Percentiles rank a stretch among this genome's conserved stretches.
Evolutionary conservation across 2,113 vertebrate genomes (phyloP).

Genomic region (Gavia stellata): DNA sequence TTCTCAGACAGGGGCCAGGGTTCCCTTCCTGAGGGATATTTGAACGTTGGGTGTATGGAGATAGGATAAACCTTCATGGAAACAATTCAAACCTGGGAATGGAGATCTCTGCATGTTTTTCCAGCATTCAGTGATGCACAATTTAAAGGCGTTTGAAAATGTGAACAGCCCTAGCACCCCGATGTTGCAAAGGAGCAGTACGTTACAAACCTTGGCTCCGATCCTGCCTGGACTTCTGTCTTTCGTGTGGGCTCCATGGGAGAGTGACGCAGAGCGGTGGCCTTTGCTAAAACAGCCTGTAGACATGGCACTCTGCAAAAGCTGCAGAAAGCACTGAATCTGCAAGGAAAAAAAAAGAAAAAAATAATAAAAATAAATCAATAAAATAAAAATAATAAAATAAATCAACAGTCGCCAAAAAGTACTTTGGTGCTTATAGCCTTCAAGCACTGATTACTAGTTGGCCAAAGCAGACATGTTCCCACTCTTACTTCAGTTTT

Average conservation of each 20-base stretch:
- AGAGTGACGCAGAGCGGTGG: fast-evolving
- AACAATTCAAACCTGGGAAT: background rate
- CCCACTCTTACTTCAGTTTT: background rate
- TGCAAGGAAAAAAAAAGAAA: background rate
- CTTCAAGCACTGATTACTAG: background rate
- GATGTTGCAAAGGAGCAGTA: background rate
- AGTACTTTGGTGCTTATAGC: background rate
- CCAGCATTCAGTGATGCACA: background rate
- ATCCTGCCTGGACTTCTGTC: background rate
- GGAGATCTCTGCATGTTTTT: background rate
- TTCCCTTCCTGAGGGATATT: background rate
- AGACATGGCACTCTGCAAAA: background rate
- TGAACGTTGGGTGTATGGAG: background rate
- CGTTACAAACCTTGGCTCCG: background rate
- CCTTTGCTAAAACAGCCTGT: background rate
- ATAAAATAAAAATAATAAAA: background rate
- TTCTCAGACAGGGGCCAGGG: background rate
- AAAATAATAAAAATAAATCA: background rate
- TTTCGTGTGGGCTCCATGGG: background rate
- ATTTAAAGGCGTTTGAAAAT: background rate
- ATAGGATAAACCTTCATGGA: background rate
- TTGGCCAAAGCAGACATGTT: background rate
- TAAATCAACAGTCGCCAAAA: background rate
- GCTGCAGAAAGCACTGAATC: background rate
- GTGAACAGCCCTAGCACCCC: background rate